Percentiles rank a stretch among this genome's conserved stretches.
phyloP scores from a whole-genome alignment of 2,113 vertebrate species.

The Ictidomys tridecemlineatus region DNA sequence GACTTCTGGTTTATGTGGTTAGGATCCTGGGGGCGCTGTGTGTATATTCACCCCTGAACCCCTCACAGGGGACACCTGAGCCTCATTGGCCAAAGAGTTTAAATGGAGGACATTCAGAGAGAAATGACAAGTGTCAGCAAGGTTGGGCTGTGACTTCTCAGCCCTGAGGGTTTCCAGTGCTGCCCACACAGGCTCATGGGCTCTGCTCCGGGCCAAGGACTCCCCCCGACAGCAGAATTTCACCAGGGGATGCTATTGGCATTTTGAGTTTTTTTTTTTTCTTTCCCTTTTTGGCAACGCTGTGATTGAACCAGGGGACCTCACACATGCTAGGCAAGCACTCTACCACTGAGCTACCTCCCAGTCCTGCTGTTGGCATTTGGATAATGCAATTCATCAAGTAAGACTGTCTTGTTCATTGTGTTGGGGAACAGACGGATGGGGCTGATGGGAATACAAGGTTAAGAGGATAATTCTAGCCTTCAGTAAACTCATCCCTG shows the following conservation, averaged over 20 bases:
- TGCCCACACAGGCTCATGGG: neutral
- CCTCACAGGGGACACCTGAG: neutral
- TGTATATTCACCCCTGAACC: neutral
- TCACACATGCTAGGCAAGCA: neutral
- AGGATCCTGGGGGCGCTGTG: neutral
- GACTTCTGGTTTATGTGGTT: neutral
- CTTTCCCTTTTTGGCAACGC: too few species aligned
- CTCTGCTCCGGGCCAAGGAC: neutral
- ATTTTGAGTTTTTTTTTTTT: neutral
- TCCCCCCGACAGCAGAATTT: too few species aligned
- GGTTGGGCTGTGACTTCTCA: neutral
- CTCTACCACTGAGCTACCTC: neutral
- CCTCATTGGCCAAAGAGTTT: neutral
- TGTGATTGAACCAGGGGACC: too few species aligned
- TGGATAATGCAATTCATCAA: too few species aligned
- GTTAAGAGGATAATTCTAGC: too few species aligned
- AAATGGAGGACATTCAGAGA: neutral
- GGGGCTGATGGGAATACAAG: too few species aligned
- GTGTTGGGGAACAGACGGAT: too few species aligned
- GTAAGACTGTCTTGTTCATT: too few species aligned
- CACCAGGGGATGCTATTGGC: neutral
- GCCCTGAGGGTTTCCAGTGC: neutral
- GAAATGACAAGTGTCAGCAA: neutral
- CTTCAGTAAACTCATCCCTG: too few species aligned
- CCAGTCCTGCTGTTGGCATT: too few species aligned